A percentile compares a stretch with the other conserved stretches of the same genome.
These are phyloP conservation scores for Molorchus minor DNA, from an alignment of 2,888 invertebrate genomes.

Conservation along the genomic window DNA sequence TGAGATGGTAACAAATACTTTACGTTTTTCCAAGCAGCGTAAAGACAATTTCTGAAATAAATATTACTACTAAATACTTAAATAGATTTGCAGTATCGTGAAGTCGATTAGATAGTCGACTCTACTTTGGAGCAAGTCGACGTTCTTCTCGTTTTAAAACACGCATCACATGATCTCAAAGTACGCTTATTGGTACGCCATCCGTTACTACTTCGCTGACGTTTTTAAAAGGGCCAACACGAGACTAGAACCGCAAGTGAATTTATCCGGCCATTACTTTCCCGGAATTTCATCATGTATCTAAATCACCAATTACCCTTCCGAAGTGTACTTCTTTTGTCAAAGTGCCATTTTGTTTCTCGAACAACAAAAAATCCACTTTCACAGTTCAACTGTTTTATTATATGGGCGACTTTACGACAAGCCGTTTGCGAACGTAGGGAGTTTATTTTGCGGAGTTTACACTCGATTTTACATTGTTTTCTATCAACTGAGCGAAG, in stretches of 20 bases:
- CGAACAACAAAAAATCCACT: slow-evolving; percentile 62
- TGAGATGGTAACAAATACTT: too few species aligned
- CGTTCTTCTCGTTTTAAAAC: too few species aligned
- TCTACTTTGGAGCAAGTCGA: too few species aligned
- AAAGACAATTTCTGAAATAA: too few species aligned
- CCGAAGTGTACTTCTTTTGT: slow-evolving; percentile 56
- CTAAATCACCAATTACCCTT: slow-evolving; percentile 55
- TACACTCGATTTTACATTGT: not conserved
- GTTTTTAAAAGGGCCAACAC: too few species aligned
- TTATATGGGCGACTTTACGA: slow-evolving; percentile 60
- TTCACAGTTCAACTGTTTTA: slow-evolving; percentile 62
- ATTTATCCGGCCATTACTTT: slow-evolving; percentile 39
- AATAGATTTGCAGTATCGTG: too few species aligned
- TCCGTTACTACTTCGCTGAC: too few species aligned
- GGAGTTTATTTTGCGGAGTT: slow-evolving; percentile 1
- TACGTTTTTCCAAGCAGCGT: too few species aligned
- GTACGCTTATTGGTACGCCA: too few species aligned
- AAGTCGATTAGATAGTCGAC: too few species aligned
- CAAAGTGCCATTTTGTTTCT: slow-evolving; percentile 56
- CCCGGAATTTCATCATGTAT: slow-evolving; percentile 48
- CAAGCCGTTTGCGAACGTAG: slow-evolving; percentile 47
- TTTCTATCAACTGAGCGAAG: not conserved
- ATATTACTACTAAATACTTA: too few species aligned
- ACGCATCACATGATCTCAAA: too few species aligned
- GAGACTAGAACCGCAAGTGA: not conserved